These are phyloP conservation scores for Phalloptychus januarius DNA, from an alignment of 2,797 vertebrate species.

Conservation along the genomic window DNA sequence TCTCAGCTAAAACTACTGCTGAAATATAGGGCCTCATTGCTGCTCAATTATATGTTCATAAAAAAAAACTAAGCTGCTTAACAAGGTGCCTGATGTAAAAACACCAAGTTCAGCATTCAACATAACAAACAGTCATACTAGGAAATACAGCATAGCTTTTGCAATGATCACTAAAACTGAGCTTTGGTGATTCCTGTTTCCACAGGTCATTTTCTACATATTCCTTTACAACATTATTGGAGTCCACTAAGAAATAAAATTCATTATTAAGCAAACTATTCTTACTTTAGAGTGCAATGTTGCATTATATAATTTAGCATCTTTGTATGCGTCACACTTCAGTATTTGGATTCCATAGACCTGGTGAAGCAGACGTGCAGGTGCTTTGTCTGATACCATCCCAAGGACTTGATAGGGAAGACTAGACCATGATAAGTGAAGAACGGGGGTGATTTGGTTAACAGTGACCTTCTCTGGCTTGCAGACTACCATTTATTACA, in stretches of 20 bases:
- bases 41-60: too few species aligned
- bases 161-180: neutral
- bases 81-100: too few species aligned
- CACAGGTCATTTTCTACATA: neutral
- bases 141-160: neutral
- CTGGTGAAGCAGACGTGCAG: conserved; percentile 34
- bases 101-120: too few species aligned
- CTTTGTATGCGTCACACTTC: neutral
- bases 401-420: conserved; percentile 66
- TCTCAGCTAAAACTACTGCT: too few species aligned
- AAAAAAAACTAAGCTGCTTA: too few species aligned
- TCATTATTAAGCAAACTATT: neutral
- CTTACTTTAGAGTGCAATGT: neutral
- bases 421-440: conserved; percentile 48
- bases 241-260: neutral
- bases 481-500: conserved; percentile 31
- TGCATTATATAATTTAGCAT: neutral
- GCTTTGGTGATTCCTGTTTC: neutral
- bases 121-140: too few species aligned
- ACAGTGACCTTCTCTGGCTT: conserved; percentile 50
- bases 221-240: neutral
- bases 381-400: conserved; percentile 69
- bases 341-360: conserved; percentile 29
- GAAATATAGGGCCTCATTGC: too few species aligned
- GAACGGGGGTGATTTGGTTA: conserved; percentile 39